A percentile compares a stretch with the other conserved stretches of the same genome.
These are phyloP conservation scores for Danaus plexippus DNA, from an alignment of 1,140 invertebrate species.

Conservation along the genomic window DNA sequence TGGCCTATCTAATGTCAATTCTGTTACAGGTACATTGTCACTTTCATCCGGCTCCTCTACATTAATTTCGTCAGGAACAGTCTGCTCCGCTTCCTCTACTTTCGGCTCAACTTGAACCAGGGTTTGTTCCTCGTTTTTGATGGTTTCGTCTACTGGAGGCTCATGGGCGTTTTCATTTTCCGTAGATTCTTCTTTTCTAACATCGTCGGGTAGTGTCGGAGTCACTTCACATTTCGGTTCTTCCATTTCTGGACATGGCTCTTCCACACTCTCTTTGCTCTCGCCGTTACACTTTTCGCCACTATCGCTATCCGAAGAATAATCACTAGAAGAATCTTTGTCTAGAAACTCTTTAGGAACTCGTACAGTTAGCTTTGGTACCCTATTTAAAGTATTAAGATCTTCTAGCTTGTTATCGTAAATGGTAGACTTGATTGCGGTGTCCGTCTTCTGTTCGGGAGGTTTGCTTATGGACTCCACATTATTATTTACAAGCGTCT, in stretches of 20 bases:
- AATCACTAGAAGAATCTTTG: constrained; percentile 69
- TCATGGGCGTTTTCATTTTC: constrained; percentile 21
- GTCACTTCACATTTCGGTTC: constrained; percentile 17
- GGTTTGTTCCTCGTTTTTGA: constrained; percentile 30
- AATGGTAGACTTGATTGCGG: constrained; percentile 56
- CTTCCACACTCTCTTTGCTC: constrained; percentile 34
- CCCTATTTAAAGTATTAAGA: constrained; percentile 61
- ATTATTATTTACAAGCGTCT: constrained; percentile 59
- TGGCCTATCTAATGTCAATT: constrained; percentile 81
- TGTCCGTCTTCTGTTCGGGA: constrained; percentile 45
- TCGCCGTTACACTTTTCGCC: constrained; percentile 73
- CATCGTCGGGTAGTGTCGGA: constrained; percentile 5
- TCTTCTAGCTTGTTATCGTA: constrained; percentile 64
- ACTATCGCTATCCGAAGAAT: constrained; percentile 72
- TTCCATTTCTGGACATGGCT: constrained; percentile 19
- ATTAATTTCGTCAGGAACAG: constrained; percentile 35
- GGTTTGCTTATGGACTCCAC: constrained; percentile 31
- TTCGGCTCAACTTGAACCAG: constrained; percentile 33
- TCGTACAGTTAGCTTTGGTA: constrained; percentile 66
- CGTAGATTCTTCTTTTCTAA: constrained; percentile 14
- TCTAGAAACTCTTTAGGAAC: constrained; percentile 68
- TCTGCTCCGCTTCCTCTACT: constrained; percentile 37
- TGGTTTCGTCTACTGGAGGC: constrained; percentile 23
- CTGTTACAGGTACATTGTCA: constrained; percentile 73
- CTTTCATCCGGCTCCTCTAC: constrained; percentile 37